Base-by-base conservation (phyloP, 2,797 vertebrate species). In the Natrix natrix region DNA sequence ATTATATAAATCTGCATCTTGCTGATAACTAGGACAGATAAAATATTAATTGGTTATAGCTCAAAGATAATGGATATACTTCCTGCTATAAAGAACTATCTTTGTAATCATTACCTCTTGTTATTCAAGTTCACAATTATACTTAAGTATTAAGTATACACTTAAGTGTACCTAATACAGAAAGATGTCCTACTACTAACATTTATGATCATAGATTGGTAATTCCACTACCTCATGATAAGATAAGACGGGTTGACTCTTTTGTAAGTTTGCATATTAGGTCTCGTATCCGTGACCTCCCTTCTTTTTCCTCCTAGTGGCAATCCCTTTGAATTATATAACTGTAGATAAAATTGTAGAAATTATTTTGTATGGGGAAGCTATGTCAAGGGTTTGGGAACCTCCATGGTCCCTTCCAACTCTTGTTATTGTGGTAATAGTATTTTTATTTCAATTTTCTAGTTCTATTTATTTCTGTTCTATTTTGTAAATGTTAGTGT, bases 1-100 rank as follows among this genome's bases (percentile, higher is more conserved):
- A 92, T 96, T 78, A 91, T 91, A 95, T 87, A 56, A 37, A 59
- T 90, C 63, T 16, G 43, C 43, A 78, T 61, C 63, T 37, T 37
- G 20, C 69, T 66, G 59, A 20, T 57, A 55, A 56, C 63, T 48
- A 43, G 55, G 48, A 63, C n/a, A 90, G 57, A 37, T 26, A 14
- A 55, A 92, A 83, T 43, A 43, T 60, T 78, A 89, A 13, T 14
- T 59, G 32, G 1, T n/a, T 89, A 56, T 60, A 89, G 26, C 59
- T 92, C n/a, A 92, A 48, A 83, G 20, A 17, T 83, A 54, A 54
- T 0, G 16, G 22, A 37, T 86, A 16, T 26, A 2, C 37, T 20
- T 89, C 13, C 43, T 89, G 66, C 43, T 22, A 52, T 28, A 28
- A 60, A 8, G 37, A 52, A n/a, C 54, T 17, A 59, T 56, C 2